Conservation (phyloP, 2,797 vertebrate genomes). For the Anniella stebbinsi region DNA sequence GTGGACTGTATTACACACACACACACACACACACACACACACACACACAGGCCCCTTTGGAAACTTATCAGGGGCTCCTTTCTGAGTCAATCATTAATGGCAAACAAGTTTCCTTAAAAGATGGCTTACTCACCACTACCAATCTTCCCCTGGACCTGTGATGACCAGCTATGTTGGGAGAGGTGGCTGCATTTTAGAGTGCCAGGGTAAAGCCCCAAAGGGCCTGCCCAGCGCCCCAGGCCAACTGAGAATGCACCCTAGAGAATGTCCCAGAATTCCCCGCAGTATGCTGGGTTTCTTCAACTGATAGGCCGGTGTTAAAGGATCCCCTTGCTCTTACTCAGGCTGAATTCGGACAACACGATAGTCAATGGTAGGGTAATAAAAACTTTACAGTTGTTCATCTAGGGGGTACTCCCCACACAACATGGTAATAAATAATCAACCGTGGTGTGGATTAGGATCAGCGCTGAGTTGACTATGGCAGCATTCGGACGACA, state of each 20-base stretch:
- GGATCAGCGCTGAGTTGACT: too few relatives aligned
- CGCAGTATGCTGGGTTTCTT: not conserved
- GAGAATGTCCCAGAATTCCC: not conserved
- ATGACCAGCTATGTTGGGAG: not conserved
- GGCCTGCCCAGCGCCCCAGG: not conserved
- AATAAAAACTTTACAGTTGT: too few relatives aligned
- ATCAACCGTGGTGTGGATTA: too few relatives aligned
- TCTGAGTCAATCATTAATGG: not conserved
- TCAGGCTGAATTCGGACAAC: too few relatives aligned
- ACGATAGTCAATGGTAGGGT: too few relatives aligned
- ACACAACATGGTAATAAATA: too few relatives aligned
- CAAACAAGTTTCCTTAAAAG: not conserved
- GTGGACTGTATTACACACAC: too few relatives aligned
- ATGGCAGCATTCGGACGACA: too few relatives aligned
- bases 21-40: not conserved
- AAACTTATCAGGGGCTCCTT: not conserved
- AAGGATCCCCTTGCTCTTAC: not conserved
- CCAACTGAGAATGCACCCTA: not conserved
- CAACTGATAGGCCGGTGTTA: not conserved
- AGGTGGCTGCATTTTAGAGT: not conserved
- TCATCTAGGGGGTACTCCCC: too few relatives aligned
- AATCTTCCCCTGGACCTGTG: not conserved
- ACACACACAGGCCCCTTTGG: not conserved
- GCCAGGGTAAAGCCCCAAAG: not conserved
- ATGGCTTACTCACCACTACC: not conserved